Evolutionary conservation across 2,113 vertebrate genomes (phyloP).

Genomic region (Echinops telfairi): DNA sequence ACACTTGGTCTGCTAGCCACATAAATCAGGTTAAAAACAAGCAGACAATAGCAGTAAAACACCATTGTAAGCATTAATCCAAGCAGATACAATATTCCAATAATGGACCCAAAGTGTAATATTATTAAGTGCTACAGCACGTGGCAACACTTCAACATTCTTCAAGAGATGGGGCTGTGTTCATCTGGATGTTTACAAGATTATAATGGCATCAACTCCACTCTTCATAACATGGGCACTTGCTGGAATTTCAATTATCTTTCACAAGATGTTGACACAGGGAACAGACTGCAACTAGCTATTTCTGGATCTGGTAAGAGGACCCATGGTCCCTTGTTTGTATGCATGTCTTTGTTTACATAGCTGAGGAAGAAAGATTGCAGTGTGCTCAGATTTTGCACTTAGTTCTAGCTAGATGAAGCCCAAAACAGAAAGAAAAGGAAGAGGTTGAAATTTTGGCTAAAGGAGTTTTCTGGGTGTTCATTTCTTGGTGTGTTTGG

Average conservation of each 20-base stretch:
- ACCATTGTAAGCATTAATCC: conserved; percentile 77
- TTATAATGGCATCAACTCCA: conserved; percentile 76
- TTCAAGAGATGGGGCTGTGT: conserved; percentile 61
- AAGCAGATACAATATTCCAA: conserved; percentile 77
- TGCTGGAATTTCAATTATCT: conserved; percentile 79
- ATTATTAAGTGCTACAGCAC: conserved; percentile 71
- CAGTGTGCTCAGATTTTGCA: conserved; percentile 56
- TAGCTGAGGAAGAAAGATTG: conserved; percentile 69
- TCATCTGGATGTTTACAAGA: conserved; percentile 69
- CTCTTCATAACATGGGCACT: conserved; percentile 61
- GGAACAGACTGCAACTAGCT: conserved; percentile 40
- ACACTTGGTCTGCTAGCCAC: conserved; percentile 58
- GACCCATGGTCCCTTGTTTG: conserved; percentile 37
- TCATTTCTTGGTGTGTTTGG: conserved; percentile 46
- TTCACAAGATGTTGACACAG: conserved; percentile 64
- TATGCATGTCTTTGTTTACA: conserved; percentile 72
- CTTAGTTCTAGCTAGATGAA: conserved; percentile 62
- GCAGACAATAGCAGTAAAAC: conserved; percentile 73
- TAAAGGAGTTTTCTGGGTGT: conserved; percentile 59
- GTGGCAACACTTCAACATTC: conserved; percentile 78
- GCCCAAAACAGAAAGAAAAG: conserved; percentile 20
- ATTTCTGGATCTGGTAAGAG: conserved; percentile 28
- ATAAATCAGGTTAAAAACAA: conserved; percentile 80
- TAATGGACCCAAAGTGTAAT: conserved; percentile 75
- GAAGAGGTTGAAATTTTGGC: conserved; percentile 9